phyloP scores from a whole-genome alignment of 2,113 vertebrate genomes.

The Pica pica region DNA sequence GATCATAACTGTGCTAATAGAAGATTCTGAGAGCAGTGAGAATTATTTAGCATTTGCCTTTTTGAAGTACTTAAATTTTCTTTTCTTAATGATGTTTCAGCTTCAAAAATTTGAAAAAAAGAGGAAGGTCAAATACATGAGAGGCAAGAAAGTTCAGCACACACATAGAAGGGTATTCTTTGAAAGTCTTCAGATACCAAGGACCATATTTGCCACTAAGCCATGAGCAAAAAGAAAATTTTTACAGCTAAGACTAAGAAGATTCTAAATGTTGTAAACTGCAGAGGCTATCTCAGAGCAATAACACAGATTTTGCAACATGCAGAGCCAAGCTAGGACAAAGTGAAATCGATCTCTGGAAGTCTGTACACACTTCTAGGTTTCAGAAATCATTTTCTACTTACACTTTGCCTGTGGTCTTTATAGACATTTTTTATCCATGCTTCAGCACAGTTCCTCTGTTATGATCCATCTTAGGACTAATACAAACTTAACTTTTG shows the following conservation, averaged over 20 bases:
- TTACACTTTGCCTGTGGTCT: not conserved
- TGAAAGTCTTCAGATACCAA: conserved; percentile 11
- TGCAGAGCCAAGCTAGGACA: not conserved
- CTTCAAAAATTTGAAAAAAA: conserved; percentile 9
- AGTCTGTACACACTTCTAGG: not conserved
- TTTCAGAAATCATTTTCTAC: not conserved
- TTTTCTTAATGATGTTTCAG: conserved; percentile 37
- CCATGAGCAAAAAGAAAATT: not conserved
- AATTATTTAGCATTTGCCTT: conserved; percentile 57
- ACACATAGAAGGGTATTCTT: not conserved
- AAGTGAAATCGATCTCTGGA: not conserved
- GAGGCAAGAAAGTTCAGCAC: not conserved
- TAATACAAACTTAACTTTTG: conserved; percentile 1
- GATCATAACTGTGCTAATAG: conserved; percentile 35
- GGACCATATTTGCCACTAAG: conserved; percentile 19
- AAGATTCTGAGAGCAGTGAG: conserved; percentile 11
- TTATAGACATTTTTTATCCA: conserved; percentile 6
- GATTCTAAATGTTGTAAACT: not conserved
- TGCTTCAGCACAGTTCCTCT: conserved; percentile 15
- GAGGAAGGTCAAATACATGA: not conserved
- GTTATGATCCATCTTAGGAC: not conserved
- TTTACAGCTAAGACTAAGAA: not conserved
- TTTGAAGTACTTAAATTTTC: conserved; percentile 19
- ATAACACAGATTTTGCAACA: not conserved
- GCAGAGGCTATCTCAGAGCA: not conserved